Percentiles rank a stretch among this genome's conserved stretches.
Conservation (phyloP, 2,888 invertebrate genomes). For the Platycheirus albimanus region DNA sequence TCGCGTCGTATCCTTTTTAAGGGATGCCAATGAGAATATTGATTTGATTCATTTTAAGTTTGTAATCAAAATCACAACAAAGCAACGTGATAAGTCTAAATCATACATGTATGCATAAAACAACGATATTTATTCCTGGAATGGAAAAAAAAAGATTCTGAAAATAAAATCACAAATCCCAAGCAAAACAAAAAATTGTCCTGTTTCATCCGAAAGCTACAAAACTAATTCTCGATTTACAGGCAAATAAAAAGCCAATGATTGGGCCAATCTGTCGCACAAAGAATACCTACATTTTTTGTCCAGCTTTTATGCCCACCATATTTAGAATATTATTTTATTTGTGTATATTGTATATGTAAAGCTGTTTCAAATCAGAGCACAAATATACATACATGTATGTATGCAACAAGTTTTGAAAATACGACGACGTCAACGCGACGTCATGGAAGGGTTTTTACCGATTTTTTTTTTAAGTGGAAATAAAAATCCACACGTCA, state of each 20-base stretch:
- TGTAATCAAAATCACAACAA: too few relatives aligned
- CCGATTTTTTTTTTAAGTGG: background rate
- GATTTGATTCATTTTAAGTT: too few relatives aligned
- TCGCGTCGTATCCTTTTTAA: too few relatives aligned
- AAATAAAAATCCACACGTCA: slow-evolving; percentile 12
- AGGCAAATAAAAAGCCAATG: slow-evolving; percentile 16
- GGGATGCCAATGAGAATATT: too few relatives aligned
- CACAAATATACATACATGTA: background rate
- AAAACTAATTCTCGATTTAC: slow-evolving; percentile 14
- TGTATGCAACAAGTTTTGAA: slow-evolving; percentile 1
- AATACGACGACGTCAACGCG: background rate
- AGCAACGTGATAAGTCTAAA: too few relatives aligned
- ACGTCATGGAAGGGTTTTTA: background rate
- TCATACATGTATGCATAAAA: too few relatives aligned
- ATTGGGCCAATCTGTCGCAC: slow-evolving; percentile 12
- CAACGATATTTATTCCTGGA: too few relatives aligned
- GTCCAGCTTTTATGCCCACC: background rate
- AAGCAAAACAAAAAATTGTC: background rate
- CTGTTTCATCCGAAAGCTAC: background rate
- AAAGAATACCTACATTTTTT: background rate
- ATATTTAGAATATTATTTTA: background rate
- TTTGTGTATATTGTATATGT: background rate
- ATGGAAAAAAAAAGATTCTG: too few relatives aligned
- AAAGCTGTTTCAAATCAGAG: background rate
- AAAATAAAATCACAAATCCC: background rate